Percentiles rank a stretch among this genome's conserved stretches.
Evolutionary conservation across 2,888 invertebrate species (phyloP).

Genomic region (Melikaiella ostensackeni): DNA sequence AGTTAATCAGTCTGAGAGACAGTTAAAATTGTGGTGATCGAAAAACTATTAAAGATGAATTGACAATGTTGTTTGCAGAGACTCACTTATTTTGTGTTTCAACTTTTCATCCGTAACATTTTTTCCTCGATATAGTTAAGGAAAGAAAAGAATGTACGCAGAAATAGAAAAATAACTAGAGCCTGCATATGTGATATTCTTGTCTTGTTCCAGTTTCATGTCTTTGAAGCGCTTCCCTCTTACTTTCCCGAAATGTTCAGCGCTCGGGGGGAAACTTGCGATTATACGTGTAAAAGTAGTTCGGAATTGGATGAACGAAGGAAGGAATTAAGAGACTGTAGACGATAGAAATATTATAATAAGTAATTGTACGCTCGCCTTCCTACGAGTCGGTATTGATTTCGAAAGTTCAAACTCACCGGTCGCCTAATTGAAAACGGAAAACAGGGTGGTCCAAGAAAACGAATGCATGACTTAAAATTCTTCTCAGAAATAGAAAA

Average conservation of each 20-base stretch:
- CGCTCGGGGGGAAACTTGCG: slow-evolving; percentile 25
- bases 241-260: slow-evolving; percentile 19
- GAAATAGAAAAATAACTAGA: slow-evolving; percentile 6
- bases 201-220: slow-evolving; percentile 31
- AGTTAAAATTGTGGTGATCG: not conserved
- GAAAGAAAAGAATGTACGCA: not conserved
- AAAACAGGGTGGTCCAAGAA: slow-evolving; percentile 23
- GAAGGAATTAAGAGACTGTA: slow-evolving; percentile 31
- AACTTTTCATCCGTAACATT: slow-evolving; percentile 10
- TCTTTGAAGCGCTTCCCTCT: slow-evolving; percentile 40
- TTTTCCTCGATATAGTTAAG: slow-evolving; percentile 27
- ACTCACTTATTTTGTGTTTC: not conserved
- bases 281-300: slow-evolving; percentile 38
- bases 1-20: not conserved
- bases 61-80: not conserved
- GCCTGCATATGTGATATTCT: slow-evolving; percentile 27
- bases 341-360: slow-evolving; percentile 15
- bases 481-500: not conserved
- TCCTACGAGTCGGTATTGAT: slow-evolving; percentile 39
- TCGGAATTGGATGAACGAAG: slow-evolving; percentile 29
- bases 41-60: not conserved
- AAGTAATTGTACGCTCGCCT: slow-evolving; percentile 34
- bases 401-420: slow-evolving; percentile 11
- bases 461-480: slow-evolving; percentile 6
- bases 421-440: not conserved